Percentiles rank a stretch among this genome's conserved stretches.
Evolutionary conservation across 2,888 invertebrate genomes (phyloP).

Genomic region (Acronicta leporina): DNA sequence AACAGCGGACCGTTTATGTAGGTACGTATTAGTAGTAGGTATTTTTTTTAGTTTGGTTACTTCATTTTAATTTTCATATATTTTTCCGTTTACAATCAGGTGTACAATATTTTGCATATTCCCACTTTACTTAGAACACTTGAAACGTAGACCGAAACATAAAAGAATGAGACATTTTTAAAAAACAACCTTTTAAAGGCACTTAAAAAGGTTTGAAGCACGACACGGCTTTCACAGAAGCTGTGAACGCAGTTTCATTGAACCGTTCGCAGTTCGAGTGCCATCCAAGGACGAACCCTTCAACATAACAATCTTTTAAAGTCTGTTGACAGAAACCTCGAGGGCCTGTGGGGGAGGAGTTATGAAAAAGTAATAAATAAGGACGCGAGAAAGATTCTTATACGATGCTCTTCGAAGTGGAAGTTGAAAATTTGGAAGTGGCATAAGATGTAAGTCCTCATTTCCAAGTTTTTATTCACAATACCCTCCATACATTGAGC

Average conservation of each 20-base stretch:
- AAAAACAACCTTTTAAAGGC: constrained; percentile 51
- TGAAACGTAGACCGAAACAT: constrained; percentile 20
- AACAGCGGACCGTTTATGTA: no score
- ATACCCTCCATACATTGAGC: constrained; percentile 29
- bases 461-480: constrained; percentile 37
- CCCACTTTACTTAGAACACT: constrained; percentile 4
- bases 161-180: constrained; percentile 43
- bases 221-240: constrained; percentile 41
- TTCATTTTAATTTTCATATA: no score
- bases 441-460: constrained; percentile 36
- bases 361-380: constrained; percentile 49
- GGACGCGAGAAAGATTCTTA: constrained; percentile 29
- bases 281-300: constrained; percentile 40
- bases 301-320: constrained; percentile 49
- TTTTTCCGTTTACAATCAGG: constrained; percentile 2
- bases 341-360: constrained; percentile 34
- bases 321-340: constrained; percentile 48
- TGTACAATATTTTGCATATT: constrained; percentile 12
- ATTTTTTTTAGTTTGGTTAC: no score
- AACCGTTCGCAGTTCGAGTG: constrained; percentile 58
- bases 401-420: constrained; percentile 28
- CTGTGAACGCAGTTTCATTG: constrained; percentile 62
- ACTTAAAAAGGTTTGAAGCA: constrained; percentile 57
- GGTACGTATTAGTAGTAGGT: no score
- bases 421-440: constrained; percentile 33